A percentile compares a stretch with the other conserved stretches of the same genome.
phyloP scores from a whole-genome alignment of 2,888 invertebrate species.

The Ferrisia virgata region DNA sequence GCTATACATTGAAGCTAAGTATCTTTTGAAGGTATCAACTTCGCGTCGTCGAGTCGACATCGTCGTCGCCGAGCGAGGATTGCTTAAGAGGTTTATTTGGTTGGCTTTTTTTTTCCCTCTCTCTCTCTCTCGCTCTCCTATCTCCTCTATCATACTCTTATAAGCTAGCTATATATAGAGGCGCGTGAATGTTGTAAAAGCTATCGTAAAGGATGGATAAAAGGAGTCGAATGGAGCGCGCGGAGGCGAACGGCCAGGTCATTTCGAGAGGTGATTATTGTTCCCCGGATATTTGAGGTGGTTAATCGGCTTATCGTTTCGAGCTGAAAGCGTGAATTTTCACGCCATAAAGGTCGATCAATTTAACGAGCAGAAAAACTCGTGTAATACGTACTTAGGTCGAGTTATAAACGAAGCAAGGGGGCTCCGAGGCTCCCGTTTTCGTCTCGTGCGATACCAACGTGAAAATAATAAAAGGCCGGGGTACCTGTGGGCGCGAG shows the following conservation, averaged over 20 bases:
- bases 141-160: no score
- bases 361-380: slow-evolving; percentile 33
- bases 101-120: not conserved
- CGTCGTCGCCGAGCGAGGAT: not conserved
- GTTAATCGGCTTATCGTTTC: slow-evolving; percentile 31
- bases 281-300: slow-evolving; percentile 7
- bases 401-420: not conserved
- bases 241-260: not conserved
- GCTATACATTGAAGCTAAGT: not conserved
- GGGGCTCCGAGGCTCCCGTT: not conserved
- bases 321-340: slow-evolving; percentile 12
- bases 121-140: not conserved
- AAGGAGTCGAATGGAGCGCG: not conserved
- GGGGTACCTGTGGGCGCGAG: not conserved
- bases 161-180: no score
- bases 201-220: not conserved
- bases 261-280: slow-evolving; percentile 1
- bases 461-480: not conserved
- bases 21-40: not conserved
- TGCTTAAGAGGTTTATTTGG: not conserved
- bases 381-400: not conserved
- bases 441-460: not conserved
- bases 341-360: slow-evolving; percentile 24
- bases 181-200: not conserved
- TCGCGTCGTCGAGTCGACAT: not conserved